Base-by-base conservation (phyloP, 2,888 invertebrate species). In the Clepsis dumicolana region DNA sequence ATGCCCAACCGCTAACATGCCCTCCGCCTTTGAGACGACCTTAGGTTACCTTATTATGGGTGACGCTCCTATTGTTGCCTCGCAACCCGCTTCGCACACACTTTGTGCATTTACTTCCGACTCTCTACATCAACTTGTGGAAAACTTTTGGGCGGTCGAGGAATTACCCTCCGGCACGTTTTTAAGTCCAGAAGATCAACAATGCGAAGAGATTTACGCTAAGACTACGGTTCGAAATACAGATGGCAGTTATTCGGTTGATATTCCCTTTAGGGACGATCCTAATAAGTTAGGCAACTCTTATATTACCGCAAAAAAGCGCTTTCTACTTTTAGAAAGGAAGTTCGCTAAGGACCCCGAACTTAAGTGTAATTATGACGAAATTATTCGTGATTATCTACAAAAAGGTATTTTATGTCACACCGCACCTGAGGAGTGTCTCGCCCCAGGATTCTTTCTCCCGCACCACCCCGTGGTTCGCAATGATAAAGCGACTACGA, bases 141-240 rank as follows among this genome's bases (percentile, higher is more conserved):
- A 65, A 54, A 44, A 35, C 27, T 67, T 67, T 27, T 67, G 62
- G 61, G 14, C 21, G 7, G 32, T 53, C 18, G 67, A 65, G 24
- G 65, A 65, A 41, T 14, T 38, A 10, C 65, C 65, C 18, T 21
- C 50, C 4, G 18, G 38, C 12, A 50, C 48, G 25, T 65, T 60
- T 60, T 60, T 60, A 41, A 65, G 65, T 53, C 65, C 65, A n/a
- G 59, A 59, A 27, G 66, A 60, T 24, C 38, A 66, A 21, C 14
- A 41, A 41, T 41, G 41, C 16, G 41, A 38, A 38, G 12, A 38
- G 2, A 12, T 14, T 38, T 63, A 64, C 48, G 27, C 59, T 3
- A 59, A 38, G 4, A 64, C 52, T 27, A 59, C 64, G 4, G n/a
- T 35, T 12, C 57, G 68, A 5, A 38, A 59, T 52, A 5, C 32